A percentile compares a stretch with the other conserved stretches of the same genome.
Evolutionary conservation across 2,888 invertebrate species (phyloP).

Genomic region (Noctua pronuba): DNA sequence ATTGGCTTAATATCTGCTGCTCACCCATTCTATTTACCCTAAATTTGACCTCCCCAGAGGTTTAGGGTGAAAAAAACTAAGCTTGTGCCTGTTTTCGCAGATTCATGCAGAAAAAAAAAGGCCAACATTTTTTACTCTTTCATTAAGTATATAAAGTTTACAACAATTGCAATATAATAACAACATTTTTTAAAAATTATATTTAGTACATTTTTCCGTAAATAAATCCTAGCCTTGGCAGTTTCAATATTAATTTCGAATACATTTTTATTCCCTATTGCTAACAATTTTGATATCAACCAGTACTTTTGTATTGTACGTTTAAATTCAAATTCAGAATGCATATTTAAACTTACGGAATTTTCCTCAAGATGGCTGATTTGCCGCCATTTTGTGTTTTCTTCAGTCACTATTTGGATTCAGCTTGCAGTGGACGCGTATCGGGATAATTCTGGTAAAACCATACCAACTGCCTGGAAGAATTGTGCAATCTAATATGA

Average conservation of each 20-base stretch:
- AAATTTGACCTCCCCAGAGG: neutral
- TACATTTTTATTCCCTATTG: constrained; percentile 12
- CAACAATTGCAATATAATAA: constrained; percentile 4
- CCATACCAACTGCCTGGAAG: constrained; percentile 90
- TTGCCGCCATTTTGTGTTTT: constrained; percentile 16
- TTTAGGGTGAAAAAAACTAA: neutral
- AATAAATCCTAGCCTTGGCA: constrained; percentile 10
- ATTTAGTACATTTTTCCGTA: neutral
- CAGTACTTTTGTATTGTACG: constrained; percentile 2
- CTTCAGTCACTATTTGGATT: constrained; percentile 58
- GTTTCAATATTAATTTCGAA: constrained; percentile 34
- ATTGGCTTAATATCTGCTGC: neutral
- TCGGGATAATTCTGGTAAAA: constrained; percentile 90
- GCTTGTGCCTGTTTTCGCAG: neutral
- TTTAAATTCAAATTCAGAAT: constrained; percentile 46
- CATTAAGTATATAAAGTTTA: neutral
- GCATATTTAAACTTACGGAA: constrained; percentile 49
- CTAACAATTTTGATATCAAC: constrained; percentile 23
- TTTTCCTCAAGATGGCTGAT: constrained; percentile 20
- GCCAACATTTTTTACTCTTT: neutral
- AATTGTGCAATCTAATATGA: constrained; percentile 84
- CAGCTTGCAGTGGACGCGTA: constrained; percentile 90
- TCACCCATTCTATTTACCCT: neutral
- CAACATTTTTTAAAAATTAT: neutral
- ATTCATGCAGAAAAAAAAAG: neutral